Evolutionary conservation across 2,888 invertebrate genomes (phyloP).

Genomic region (Pandemis heparana): DNA sequence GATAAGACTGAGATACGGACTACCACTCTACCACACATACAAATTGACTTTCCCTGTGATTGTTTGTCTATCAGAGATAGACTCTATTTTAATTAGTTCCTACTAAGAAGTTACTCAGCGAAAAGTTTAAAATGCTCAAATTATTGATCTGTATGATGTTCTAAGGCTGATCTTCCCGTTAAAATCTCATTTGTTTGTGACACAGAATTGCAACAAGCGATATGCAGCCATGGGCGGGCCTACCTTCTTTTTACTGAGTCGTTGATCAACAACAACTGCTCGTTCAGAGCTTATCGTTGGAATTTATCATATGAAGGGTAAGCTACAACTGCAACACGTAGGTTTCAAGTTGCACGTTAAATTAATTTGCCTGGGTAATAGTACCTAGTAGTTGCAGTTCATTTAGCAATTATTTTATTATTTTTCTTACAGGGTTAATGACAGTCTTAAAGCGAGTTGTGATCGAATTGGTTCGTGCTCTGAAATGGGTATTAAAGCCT

Average conservation of each 20-base stretch:
- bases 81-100: too few species aligned
- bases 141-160: neutral
- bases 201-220: conserved; percentile 80
- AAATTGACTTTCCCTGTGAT: neutral
- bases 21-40: neutral
- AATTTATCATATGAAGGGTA: conserved; percentile 80
- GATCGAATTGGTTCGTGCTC: conserved; percentile 69
- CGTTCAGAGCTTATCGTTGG: conserved; percentile 84
- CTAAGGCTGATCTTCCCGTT: neutral
- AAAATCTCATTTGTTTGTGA: conserved; percentile 38
- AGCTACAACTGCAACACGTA: neutral
- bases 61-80: too few species aligned
- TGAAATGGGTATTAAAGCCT: conserved; percentile 85
- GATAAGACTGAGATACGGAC: too few species aligned
- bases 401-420: neutral
- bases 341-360: neutral
- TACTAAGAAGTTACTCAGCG: too few species aligned
- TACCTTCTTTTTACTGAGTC: conserved; percentile 86
- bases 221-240: conserved; percentile 87
- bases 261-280: conserved; percentile 79
- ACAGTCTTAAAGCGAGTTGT: conserved; percentile 70
- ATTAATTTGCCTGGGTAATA: neutral
- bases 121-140: too few species aligned
- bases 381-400: neutral
- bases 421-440: conserved; percentile 65